Conservation (phyloP, 2,888 invertebrate genomes). For the Itoplectis maculator region DNA sequence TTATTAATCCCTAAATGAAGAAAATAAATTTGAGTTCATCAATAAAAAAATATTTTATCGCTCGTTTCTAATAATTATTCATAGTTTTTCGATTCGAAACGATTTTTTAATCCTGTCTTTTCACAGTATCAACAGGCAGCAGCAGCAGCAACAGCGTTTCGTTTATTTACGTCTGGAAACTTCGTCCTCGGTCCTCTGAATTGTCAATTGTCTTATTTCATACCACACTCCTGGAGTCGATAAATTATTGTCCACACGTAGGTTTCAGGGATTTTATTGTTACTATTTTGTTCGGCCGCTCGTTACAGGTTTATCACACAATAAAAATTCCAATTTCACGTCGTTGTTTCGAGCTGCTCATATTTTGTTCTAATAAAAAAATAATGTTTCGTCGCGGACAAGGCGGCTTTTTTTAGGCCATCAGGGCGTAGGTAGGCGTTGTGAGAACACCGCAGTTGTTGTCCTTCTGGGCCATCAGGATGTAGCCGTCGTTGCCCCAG, state of each 20-base stretch:
- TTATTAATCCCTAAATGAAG: neutral
- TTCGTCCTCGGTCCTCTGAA: too few relatives aligned
- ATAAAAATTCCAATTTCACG: slow-evolving; percentile 14
- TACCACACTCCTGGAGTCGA: slow-evolving; percentile 26
- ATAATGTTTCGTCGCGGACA: slow-evolving; percentile 5
- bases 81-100: neutral
- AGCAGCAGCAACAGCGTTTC: too few relatives aligned
- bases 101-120: slow-evolving; percentile 16
- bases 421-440: slow-evolving; percentile 91
- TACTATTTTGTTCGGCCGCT: slow-evolving; percentile 18
- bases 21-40: neutral
- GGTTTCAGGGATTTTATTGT: slow-evolving; percentile 8
- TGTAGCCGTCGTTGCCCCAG: slow-evolving; percentile 98
- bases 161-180: too few relatives aligned
- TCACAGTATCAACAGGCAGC: too few relatives aligned
- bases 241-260: slow-evolving; percentile 31
- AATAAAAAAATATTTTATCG: neutral
- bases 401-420: slow-evolving; percentile 69
- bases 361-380: slow-evolving; percentile 34
- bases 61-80: neutral
- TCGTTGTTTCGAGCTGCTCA: neutral
- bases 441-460: slow-evolving; percentile 98
- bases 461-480: slow-evolving; percentile 94
- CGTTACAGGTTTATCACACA: slow-evolving; percentile 29
- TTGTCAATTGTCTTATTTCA: too few relatives aligned